Base-by-base conservation (phyloP, 2,888 invertebrate species). In the Eristalis pertinax region DNA sequence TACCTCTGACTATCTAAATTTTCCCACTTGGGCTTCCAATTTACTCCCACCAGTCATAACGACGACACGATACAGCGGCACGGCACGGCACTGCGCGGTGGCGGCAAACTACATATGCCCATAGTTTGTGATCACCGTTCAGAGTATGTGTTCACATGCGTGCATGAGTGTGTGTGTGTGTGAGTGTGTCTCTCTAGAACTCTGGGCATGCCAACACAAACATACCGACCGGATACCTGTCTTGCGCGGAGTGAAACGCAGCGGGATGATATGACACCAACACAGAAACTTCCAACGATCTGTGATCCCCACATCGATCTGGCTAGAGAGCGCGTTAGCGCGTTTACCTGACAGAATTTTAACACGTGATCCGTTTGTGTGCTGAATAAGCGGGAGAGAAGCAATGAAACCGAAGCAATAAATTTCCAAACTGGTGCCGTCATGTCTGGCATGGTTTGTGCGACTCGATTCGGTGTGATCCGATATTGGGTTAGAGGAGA, bases 381-480 rank as follows among this genome's bases (percentile, higher is more conserved):
- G 87, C 84, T 87, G 87, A 87, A 80, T 84, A 87, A 87, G 84
- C 87, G 84, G 84, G 87, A 79, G 87, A 79, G 87, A 84, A 87
- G 84, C 83, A 80, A 84, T 80, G 84, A 84, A 87, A 87, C 79
- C 87, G 78, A 87, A 84, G 87, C 87, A 88, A 89, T 89, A 86
- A 89, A 89, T 87, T 89, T 89, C 89, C 88, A 89, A 86, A 89
- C 87, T 89, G 89, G 89, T 89, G 89, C 89, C 89, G 84, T 88
- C 85, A 89, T 89, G 89, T 89, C 89, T 89, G 86, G 89, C 89
- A 86, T 89, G 89, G 88, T 87, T 89, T 86, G 84, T 80, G 80
- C 81, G 77, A 84, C 84, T 88, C 85, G 83, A 87, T 84, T 78
- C 83, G 78, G 78, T 85, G 82, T 69, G 81, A 80, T 81, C 74